phyloP scores from a whole-genome alignment of 37 sponge, comb jelly and placozoan genomes.

The Haliclona indistincta region DNA sequence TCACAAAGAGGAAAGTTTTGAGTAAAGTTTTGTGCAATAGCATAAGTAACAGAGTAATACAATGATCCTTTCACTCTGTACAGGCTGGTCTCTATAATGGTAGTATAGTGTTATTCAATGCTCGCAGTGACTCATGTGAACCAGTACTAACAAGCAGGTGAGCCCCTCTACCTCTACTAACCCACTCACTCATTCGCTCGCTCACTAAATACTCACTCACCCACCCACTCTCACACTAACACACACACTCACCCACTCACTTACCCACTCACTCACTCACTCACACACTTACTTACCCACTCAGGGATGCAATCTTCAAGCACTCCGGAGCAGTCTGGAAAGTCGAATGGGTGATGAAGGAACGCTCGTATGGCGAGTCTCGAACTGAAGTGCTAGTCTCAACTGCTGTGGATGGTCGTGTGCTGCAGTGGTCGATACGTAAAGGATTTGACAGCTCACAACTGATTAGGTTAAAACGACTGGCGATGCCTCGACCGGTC shows the following conservation, averaged over 20 bases:
- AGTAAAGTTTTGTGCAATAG: no score
- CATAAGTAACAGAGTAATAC: background rate
- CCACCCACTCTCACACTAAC: no score
- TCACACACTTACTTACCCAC: background rate
- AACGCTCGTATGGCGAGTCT: conserved; percentile 82
- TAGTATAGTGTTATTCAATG: conserved; percentile 76
- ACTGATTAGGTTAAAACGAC: conserved; percentile 77
- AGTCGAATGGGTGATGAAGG: conserved; percentile 90
- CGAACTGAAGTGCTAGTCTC: conserved; percentile 87
- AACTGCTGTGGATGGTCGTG: conserved; percentile 82
- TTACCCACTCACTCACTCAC: no score
- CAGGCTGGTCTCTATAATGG: conserved; percentile 96
- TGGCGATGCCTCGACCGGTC: conserved; percentile 8
- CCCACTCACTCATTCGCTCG: background rate
- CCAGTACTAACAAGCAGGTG: conserved; percentile 88
- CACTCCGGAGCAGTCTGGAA: conserved; percentile 98
- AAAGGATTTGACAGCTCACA: conserved; percentile 93
- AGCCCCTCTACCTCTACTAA: background rate
- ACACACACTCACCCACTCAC: no score
- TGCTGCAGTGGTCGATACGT: conserved; percentile 93
- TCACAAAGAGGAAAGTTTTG: no score
- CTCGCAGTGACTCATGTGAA: conserved; percentile 61
- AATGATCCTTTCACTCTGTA: background rate
- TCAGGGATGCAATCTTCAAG: conserved; percentile 56
- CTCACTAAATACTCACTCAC: no score